A percentile compares a stretch with the other conserved stretches of the same genome.
Evolutionary conservation across 2,797 vertebrate genomes (phyloP).

Genomic region (Nannoperca australis): DNA sequence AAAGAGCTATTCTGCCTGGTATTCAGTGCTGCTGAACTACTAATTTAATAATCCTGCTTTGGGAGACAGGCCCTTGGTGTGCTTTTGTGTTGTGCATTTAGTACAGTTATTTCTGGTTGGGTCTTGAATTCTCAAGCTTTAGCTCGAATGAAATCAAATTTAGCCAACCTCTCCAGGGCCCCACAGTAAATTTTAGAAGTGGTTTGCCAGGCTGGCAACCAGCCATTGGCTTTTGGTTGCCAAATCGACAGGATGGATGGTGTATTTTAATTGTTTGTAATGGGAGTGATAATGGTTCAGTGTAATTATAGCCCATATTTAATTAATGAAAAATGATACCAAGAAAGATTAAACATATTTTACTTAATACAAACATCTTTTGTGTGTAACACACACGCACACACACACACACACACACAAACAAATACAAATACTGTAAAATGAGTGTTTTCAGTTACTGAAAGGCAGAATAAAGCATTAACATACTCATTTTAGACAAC

Average conservation of each 20-base stretch:
- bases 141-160: constrained; percentile 47
- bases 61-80: constrained; percentile 37
- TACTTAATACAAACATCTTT: constrained; percentile 11
- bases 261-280: constrained; percentile 60
- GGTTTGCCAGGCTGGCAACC: constrained; percentile 60
- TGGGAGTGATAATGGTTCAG: constrained; percentile 22
- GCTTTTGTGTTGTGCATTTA: constrained; percentile 40
- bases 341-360: constrained; percentile 53
- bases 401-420: not conserved
- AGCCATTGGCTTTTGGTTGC: constrained; percentile 53
- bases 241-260: constrained; percentile 57
- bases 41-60: constrained; percentile 60
- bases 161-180: constrained; percentile 49
- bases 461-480: not conserved
- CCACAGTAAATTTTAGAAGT: constrained; percentile 43
- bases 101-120: constrained; percentile 38
- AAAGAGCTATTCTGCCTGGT: constrained; percentile 23
- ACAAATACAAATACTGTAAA: not conserved
- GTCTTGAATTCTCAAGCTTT: constrained; percentile 54
- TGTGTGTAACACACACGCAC: constrained; percentile 5
- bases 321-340: constrained; percentile 45
- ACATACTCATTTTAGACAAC: not conserved
- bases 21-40: constrained; percentile 45
- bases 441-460: not conserved
- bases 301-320: constrained; percentile 44